Evolutionary conservation across 2,797 vertebrate species (phyloP).

Genomic region (Intellagama lesueurii): DNA sequence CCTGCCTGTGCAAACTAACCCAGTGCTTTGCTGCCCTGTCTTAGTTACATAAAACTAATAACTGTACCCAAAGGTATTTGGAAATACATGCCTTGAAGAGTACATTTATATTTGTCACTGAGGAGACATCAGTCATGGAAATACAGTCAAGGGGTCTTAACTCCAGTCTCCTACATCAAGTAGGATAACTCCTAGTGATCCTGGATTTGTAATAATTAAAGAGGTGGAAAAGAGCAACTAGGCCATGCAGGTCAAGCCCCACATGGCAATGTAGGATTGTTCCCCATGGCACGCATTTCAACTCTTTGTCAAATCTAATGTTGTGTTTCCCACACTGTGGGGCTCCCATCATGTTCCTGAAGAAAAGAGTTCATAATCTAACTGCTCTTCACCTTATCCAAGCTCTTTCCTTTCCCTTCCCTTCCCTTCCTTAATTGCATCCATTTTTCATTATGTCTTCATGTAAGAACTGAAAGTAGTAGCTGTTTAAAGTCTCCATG

Average conservation of each 20-base stretch:
- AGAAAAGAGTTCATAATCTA: conserved; percentile 66
- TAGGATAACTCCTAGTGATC: conserved; percentile 63
- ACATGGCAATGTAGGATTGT: conserved; percentile 56
- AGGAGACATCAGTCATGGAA: conserved; percentile 42
- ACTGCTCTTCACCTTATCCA: conserved; percentile 69
- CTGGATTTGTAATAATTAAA: conserved; percentile 13
- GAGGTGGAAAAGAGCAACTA: conserved; percentile 35
- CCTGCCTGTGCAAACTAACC: background rate
- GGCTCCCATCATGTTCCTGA: conserved; percentile 55
- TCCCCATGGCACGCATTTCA: conserved; percentile 41
- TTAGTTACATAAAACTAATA: background rate
- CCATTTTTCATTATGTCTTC: conserved; percentile 73
- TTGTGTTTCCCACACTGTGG: conserved; percentile 72
- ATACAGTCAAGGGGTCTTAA: conserved; percentile 51
- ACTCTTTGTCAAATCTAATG: conserved; percentile 58
- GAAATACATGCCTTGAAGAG: conserved; percentile 43
- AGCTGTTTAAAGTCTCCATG: background rate
- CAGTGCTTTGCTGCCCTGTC: background rate
- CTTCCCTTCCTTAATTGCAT: conserved; percentile 68
- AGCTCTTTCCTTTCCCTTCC: conserved; percentile 57
- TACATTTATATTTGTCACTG: conserved; percentile 64
- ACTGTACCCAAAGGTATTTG: background rate
- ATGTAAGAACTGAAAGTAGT: conserved; percentile 54
- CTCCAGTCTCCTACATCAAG: conserved; percentile 58
- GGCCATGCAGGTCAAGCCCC: conserved; percentile 39